Conservation (phyloP, 2,113 vertebrate species). For the Eudyptes chrysolophus region DNA sequence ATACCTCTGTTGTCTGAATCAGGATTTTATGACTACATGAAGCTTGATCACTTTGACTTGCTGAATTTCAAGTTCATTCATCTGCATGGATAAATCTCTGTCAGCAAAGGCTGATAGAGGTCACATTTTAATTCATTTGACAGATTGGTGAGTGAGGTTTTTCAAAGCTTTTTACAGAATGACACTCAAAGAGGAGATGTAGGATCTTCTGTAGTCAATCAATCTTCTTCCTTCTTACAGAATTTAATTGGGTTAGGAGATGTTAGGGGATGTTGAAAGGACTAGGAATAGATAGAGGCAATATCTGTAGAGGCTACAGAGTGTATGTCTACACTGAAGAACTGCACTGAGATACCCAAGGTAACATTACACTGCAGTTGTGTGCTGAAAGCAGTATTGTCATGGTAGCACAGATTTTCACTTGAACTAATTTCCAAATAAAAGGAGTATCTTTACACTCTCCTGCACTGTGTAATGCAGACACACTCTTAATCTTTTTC, state of each 20-base stretch:
- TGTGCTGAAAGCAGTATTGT: background rate
- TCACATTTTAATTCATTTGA: background rate
- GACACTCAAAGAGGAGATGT: background rate
- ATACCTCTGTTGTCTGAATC: background rate
- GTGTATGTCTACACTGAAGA: background rate
- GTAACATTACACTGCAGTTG: background rate
- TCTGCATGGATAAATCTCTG: background rate
- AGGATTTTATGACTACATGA: background rate
- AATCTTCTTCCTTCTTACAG: background rate
- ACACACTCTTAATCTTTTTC: background rate
- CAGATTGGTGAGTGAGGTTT: background rate
- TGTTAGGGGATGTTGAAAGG: background rate
- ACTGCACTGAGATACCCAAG: background rate
- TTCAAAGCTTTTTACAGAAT: background rate
- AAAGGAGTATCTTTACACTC: background rate
- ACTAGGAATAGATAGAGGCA: background rate
- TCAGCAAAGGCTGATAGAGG: background rate
- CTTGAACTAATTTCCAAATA: background rate
- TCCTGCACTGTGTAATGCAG: background rate
- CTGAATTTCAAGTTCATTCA: background rate
- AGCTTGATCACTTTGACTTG: background rate
- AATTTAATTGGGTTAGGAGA: background rate
- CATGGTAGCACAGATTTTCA: background rate
- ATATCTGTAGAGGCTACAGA: background rate
- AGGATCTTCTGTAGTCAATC: background rate